phyloP scores from a whole-genome alignment of 2,113 vertebrate genomes.

The Myrmecobius fasciatus region DNA sequence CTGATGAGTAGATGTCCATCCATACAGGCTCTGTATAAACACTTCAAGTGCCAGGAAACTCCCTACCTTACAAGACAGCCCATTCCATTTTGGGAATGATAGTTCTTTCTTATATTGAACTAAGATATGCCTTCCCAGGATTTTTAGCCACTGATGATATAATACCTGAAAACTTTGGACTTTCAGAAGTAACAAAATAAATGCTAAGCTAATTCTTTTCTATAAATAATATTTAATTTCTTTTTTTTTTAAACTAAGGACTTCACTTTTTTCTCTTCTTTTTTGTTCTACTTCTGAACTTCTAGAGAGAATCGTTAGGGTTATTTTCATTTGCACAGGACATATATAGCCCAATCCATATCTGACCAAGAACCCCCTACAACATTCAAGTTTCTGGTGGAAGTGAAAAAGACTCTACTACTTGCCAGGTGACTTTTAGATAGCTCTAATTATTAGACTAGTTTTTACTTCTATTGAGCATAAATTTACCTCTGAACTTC shows the following conservation, averaged over 20 bases:
- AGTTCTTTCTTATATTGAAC: not conserved
- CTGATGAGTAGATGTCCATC: not conserved
- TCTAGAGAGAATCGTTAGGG: not conserved
- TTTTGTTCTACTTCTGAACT: not conserved
- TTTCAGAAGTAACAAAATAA: not conserved
- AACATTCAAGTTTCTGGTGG: not conserved
- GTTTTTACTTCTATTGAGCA: not conserved
- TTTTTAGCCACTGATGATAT: not conserved
- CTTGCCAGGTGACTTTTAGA: not conserved
- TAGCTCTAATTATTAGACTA: not conserved
- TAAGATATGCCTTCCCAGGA: not conserved
- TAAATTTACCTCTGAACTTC: not conserved
- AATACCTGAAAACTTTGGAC: not conserved
- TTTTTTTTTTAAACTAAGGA: not conserved
- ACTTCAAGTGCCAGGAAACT: not conserved
- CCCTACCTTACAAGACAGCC: not conserved
- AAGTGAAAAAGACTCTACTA: not conserved
- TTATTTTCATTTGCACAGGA: not conserved
- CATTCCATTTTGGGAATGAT: not conserved
- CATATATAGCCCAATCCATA: not conserved
- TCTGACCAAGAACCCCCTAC: not conserved
- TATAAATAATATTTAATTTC: not conserved
- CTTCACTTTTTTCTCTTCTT: not conserved
- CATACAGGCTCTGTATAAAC: not conserved
- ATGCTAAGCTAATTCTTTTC: not conserved